Evolutionary conservation across 2,797 vertebrate species (phyloP), one percentile per base, ranked within the genome.

Genomic region (Dipus sagitta): DNA sequence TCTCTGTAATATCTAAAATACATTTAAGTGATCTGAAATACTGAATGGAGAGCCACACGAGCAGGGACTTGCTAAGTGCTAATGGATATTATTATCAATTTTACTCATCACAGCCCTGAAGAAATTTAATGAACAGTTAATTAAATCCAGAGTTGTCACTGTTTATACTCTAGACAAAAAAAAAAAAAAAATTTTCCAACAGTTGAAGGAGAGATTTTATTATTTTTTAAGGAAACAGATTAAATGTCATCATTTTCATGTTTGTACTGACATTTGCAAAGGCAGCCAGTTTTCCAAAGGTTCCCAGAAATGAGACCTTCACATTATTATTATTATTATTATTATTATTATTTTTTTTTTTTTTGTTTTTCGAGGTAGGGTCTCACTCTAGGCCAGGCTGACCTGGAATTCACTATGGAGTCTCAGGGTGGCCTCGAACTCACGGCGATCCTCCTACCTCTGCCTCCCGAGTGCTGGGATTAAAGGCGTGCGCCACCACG

Each of bases 221-320:
- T 60, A 52, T 23, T 52, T 92, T 95, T 94, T n/a, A 30, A 92
- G 82, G 54, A 95, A 92, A 93, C 84, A 84, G 89, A 96, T 93
- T 93, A 96, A 96, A 96, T 95, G 80, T 89, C 93, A 95, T 30
- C 86, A 84, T 95, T 96, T 93, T 94, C 86, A 89, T 95, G 79
- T 92, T 95, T 96, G 24, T 87, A 70, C 77, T 93, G 84, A 91
- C 89, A 96, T 96, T 96, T 96, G n/a, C 91, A 91, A 95, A 92
- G 70, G 68, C 92, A 60, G 65, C 54, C 81, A 85, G 89, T 80
- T 89, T 94, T 79, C 85, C 72, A 74, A 96, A 94, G 81, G 71
- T 79, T 93, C 68, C 52, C 15, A 92, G 92, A 90, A 96, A 96
- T 72, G 95, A 92, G 84, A 95, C 20, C 58, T 91, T 90, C 82